Conservation (phyloP, 2,113 vertebrate genomes). For the Sinocyclocheilus grahami region DNA sequence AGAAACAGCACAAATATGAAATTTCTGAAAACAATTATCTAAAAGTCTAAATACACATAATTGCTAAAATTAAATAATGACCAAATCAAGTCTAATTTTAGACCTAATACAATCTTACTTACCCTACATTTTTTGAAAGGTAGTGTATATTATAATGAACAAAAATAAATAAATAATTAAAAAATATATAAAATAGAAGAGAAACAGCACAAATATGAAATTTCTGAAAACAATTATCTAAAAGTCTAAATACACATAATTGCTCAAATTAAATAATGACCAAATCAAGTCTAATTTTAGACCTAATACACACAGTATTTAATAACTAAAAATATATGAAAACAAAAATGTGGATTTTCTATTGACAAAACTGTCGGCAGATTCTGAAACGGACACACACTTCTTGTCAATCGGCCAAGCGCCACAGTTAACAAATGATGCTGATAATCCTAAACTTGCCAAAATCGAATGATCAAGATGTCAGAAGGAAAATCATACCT, state of each 20-base stretch:
- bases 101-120: no score
- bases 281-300: background rate
- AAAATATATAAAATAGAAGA: no score
- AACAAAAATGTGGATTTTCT: background rate
- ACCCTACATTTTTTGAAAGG: background rate
- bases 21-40: no score
- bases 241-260: no score
- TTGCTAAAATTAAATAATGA: background rate
- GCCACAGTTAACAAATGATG: background rate
- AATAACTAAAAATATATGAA: background rate
- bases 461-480: background rate
- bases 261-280: background rate
- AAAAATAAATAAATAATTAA: background rate
- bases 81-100: background rate
- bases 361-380: background rate
- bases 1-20: no score
- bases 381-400: background rate
- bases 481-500: constrained; percentile 64
- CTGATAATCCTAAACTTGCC: background rate
- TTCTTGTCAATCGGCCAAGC: background rate
- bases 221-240: no score
- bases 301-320: background rate
- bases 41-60: no score
- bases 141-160: background rate
- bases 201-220: no score